These are phyloP conservation scores for Clanis bilineata DNA, from an alignment of 2,888 invertebrate species.

Conservation along the genomic window DNA sequence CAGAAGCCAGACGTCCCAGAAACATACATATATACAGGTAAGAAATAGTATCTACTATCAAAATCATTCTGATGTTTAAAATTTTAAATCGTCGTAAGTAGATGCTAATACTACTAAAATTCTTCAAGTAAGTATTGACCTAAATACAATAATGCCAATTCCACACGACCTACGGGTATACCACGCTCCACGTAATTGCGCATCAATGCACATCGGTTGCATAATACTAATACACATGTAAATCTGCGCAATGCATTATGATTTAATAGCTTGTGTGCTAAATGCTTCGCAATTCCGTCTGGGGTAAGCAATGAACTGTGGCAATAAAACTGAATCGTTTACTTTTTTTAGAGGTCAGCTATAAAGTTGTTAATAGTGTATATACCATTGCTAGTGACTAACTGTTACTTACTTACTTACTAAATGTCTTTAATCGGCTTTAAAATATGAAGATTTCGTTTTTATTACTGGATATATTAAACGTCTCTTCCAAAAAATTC, in stretches of 20 bases:
- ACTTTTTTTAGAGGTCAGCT: neutral
- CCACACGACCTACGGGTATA: neutral
- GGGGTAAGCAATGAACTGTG: neutral
- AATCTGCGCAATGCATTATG: slow-evolving; percentile 13
- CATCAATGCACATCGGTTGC: neutral
- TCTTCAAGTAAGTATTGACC: neutral
- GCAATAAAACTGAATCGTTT: neutral
- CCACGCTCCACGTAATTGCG: neutral
- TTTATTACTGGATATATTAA: too few relatives aligned
- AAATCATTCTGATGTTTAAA: too few relatives aligned
- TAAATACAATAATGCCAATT: slow-evolving; percentile 1
- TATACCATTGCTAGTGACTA: neutral
- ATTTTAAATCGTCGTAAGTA: too few relatives aligned
- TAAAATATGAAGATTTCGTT: too few relatives aligned
- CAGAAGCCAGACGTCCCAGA: too few relatives aligned
- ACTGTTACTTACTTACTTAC: too few relatives aligned
- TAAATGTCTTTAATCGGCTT: too few relatives aligned
- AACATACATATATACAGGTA: too few relatives aligned
- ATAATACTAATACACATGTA: slow-evolving; percentile 10
- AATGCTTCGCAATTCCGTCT: neutral
- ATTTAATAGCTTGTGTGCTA: neutral
- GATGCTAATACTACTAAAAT: too few relatives aligned
- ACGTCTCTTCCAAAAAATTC: too few relatives aligned
- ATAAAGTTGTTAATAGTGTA: neutral
- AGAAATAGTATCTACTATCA: too few relatives aligned